Base-by-base conservation (phyloP, 2,888 invertebrate genomes). In the Drosophila dives region DNA sequence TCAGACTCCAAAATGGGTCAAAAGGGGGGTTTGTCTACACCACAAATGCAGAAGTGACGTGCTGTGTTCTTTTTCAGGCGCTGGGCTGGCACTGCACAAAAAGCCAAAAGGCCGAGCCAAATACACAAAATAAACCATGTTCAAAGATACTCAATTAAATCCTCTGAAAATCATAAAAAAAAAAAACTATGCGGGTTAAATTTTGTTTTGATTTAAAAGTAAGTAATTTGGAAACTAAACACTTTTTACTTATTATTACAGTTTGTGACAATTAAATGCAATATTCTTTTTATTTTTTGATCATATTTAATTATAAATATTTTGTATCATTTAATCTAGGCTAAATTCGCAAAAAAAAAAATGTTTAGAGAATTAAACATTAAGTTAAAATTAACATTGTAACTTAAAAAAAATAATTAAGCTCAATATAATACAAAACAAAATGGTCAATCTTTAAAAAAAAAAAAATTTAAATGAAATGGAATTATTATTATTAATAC, bases 131-230 rank as follows among this genome's bases (percentile, higher is more conserved):
- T 64, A 66, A 79, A 70, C 50, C 67, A 79, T 82, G 45, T 42
- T 40, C 75, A 66, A 53, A 72, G 63, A 70, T 72, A 65, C 65
- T 72, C 67, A 65, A 79, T 72, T 72, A 81, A 48, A 70, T 60
- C 8, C 55, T 33, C 34, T 29, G 29, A 48, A 64, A 63, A 55
- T 53, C 40, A 6, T n/a, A 36, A 11, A 33, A 20, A 42, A 11
- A 33, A 38, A 34, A 26, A 40, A 26, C n/a, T n/a, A n/a, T n/a
- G 11, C 11, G 48, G 33, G 2, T 20, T 23, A 29, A 48, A 53
- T 26, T 6, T 60, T 15, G 5, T 15, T n/a, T 17, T 23, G 10
- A 26, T 17, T 26, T 20, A 45, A 45, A 3, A 7, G 12, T 0
- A 12, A 1, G 26, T 10, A 15, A 23, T 49, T 17, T 42, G 40